Percentiles rank a stretch among this genome's conserved stretches.
phyloP scores from a whole-genome alignment of 2,888 invertebrate genomes.

The Mimas tiliae region DNA sequence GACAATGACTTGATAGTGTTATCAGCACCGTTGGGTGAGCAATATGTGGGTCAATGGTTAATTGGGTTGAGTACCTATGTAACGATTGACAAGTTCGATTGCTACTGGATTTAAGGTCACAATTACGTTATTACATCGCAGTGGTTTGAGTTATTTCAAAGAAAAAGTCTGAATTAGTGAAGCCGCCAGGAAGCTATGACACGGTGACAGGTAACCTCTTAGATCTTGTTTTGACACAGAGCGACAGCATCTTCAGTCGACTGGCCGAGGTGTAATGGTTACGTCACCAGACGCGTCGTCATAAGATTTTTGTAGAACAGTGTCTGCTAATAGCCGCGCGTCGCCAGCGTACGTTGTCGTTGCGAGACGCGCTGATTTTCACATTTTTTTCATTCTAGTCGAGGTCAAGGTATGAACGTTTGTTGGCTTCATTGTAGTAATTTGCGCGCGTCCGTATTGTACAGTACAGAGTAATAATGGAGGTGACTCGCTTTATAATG shows the following conservation, averaged over 20 bases:
- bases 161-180: constrained; percentile 24
- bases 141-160: constrained; percentile 6
- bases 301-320: constrained; percentile 56
- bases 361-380: constrained; percentile 52
- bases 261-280: constrained; percentile 42
- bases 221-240: constrained; percentile 49
- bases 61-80: constrained; percentile 70
- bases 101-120: constrained; percentile 38
- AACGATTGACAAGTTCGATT: constrained; percentile 50
- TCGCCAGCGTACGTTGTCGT: constrained; percentile 30
- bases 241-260: constrained; percentile 46
- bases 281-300: constrained; percentile 66
- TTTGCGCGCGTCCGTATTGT: constrained; percentile 28
- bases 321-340: constrained; percentile 40
- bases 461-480: constrained; percentile 14
- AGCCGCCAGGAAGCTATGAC: constrained; percentile 25
- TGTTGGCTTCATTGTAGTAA: constrained; percentile 34
- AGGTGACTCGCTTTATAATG: neutral
- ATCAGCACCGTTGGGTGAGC: constrained; percentile 61
- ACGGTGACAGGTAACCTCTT: constrained; percentile 46
- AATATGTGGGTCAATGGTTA: constrained; percentile 72
- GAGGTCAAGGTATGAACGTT: constrained; percentile 68
- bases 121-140: constrained; percentile 13
- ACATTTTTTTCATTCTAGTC: constrained; percentile 56
- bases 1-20: constrained; percentile 55